These are phyloP conservation scores for Pygmarrhopalites habei DNA, from an alignment of 1,140 invertebrate genomes.

Conservation along the genomic window DNA sequence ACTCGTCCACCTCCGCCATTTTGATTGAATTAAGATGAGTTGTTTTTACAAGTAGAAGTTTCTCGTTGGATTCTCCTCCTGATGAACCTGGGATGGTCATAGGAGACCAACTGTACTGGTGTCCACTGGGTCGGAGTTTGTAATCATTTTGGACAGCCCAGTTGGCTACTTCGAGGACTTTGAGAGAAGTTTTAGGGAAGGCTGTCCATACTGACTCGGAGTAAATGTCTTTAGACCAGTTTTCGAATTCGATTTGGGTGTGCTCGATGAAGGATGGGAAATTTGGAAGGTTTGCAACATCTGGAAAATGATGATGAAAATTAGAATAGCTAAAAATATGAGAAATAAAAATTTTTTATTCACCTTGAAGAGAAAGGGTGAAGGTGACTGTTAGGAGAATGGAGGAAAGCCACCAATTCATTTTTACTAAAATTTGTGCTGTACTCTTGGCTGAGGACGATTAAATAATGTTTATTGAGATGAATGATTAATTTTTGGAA, in stretches of 20 bases:
- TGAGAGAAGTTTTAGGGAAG: background rate
- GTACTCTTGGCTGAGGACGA: too few species aligned
- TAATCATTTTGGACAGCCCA: background rate
- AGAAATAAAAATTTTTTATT: too few species aligned
- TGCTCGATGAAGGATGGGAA: too few species aligned
- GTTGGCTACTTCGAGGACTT: background rate
- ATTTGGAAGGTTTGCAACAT: too few species aligned
- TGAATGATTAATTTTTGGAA: too few species aligned
- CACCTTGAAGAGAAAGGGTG: too few species aligned
- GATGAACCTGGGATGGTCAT: background rate
- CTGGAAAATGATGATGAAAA: too few species aligned
- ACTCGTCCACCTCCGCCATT: background rate
- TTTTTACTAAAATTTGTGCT: too few species aligned
- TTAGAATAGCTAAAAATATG: too few species aligned
- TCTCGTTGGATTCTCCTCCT: background rate
- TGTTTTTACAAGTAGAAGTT: background rate
- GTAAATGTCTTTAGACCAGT: background rate
- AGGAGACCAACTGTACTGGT: background rate
- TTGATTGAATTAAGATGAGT: background rate
- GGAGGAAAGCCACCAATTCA: too few species aligned
- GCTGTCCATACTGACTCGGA: background rate
- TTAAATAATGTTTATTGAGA: too few species aligned
- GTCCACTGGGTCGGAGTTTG: background rate
- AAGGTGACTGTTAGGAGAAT: too few species aligned
- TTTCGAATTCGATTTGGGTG: slow-evolving; percentile 1